phyloP scores from a whole-genome alignment of 2,888 invertebrate species.

The Polyommatus icarus region DNA sequence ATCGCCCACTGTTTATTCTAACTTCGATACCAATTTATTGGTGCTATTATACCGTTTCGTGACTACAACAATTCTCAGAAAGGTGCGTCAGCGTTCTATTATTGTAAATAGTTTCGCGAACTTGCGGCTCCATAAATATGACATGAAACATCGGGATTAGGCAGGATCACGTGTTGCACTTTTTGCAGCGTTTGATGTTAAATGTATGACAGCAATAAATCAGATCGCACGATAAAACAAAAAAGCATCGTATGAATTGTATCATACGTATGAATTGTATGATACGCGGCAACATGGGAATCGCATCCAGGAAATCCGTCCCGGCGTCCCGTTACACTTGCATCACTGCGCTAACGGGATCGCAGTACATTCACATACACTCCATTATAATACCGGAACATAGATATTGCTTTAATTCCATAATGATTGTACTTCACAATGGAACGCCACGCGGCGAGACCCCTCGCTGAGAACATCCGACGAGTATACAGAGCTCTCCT shows the following conservation, averaged over 20 bases:
- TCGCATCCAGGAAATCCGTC: slow-evolving; percentile 70
- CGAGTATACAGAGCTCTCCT: slow-evolving; percentile 44
- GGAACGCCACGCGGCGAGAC: slow-evolving; percentile 34
- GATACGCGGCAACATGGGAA: slow-evolving; percentile 61
- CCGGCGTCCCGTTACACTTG: slow-evolving; percentile 55
- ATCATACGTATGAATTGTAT: slow-evolving; percentile 39
- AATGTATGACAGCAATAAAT: neutral
- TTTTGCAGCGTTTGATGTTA: neutral
- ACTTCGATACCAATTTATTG: neutral
- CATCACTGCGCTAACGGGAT: slow-evolving; percentile 61
- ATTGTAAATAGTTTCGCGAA: neutral
- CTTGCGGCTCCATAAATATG: neutral
- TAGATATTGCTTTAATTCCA: slow-evolving; percentile 70
- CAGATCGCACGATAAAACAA: slow-evolving; percentile 30
- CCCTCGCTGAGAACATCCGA: slow-evolving; percentile 34
- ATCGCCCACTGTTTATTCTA: slow-evolving; percentile 19
- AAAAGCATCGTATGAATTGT: slow-evolving; percentile 33
- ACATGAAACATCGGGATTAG: neutral
- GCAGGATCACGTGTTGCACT: neutral
- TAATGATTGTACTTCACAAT: slow-evolving; percentile 60
- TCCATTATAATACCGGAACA: slow-evolving; percentile 68
- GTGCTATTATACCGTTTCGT: neutral
- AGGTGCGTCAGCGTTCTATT: neutral
- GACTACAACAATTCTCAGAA: neutral
- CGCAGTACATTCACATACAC: slow-evolving; percentile 48